phyloP scores from a whole-genome alignment of 2,113 vertebrate genomes.

The Falcunculus frontatus region DNA sequence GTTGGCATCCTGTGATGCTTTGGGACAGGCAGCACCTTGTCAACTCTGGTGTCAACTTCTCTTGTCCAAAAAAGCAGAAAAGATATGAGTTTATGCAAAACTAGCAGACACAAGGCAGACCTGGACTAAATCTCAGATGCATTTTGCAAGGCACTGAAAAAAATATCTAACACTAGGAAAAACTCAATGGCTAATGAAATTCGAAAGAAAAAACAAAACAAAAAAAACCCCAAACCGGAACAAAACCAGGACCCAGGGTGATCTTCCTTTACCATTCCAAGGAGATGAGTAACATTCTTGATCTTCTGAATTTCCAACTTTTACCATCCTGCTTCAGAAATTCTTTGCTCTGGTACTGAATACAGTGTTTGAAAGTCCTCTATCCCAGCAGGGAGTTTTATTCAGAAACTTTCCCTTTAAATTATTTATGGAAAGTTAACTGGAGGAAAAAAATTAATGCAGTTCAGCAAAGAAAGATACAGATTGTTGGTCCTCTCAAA shows the following conservation, averaged over 20 bases:
- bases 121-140: background rate
- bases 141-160: background rate
- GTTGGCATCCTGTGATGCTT: background rate
- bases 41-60: background rate
- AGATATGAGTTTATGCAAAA: background rate
- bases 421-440: background rate
- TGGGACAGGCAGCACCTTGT: background rate
- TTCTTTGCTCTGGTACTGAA: background rate
- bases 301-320: background rate
- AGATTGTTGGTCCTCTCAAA: background rate
- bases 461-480: background rate
- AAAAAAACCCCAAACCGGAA: background rate
- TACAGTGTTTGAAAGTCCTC: background rate
- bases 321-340: background rate
- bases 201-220: background rate
- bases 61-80: background rate
- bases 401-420: background rate
- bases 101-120: background rate
- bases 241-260: background rate
- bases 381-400: background rate
- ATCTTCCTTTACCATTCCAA: background rate
- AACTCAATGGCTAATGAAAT: background rate
- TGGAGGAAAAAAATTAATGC: background rate
- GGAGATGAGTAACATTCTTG: background rate
- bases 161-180: background rate